Percentiles rank a stretch among this genome's conserved stretches.
Conservation (phyloP, 2,113 vertebrate genomes). For the Aspidoscelis tigris region DNA sequence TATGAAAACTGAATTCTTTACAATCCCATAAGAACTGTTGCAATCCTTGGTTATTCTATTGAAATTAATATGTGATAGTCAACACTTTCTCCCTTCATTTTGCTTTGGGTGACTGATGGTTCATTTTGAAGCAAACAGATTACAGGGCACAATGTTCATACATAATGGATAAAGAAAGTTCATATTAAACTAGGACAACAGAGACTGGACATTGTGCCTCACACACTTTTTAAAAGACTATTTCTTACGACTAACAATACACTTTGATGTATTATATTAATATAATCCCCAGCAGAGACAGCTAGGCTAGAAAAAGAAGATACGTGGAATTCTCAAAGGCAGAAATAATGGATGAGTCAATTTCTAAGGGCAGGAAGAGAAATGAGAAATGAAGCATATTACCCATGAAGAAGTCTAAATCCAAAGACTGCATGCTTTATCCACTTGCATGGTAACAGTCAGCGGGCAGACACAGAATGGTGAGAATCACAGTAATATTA, state of each 20-base stretch:
- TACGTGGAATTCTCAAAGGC: conserved; percentile 30
- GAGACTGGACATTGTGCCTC: background rate
- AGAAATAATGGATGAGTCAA: background rate
- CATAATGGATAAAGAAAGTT: conserved; percentile 27
- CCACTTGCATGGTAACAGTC: background rate
- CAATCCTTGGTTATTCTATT: background rate
- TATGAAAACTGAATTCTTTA: conserved; percentile 1
- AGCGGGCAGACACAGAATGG: background rate
- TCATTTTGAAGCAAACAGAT: conserved; percentile 28
- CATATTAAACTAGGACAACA: conserved; percentile 18
- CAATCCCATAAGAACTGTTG: background rate
- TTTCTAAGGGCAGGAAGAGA: conserved; percentile 35
- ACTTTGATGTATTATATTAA: background rate
- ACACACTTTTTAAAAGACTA: background rate
- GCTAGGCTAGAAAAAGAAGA: conserved; percentile 7
- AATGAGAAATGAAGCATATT: conserved; percentile 11
- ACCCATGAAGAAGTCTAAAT: background rate
- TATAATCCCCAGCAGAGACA: conserved; percentile 20
- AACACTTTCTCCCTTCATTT: background rate
- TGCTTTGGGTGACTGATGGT: conserved; percentile 12
- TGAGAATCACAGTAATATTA: background rate
- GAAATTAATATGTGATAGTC: background rate
- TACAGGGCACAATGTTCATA: background rate
- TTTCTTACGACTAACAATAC: conserved; percentile 16
- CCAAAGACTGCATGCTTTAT: background rate